These are phyloP conservation scores for Tachysurus fulvidraco DNA, from an alignment of 2,113 vertebrate species.

Conservation along the genomic window DNA sequence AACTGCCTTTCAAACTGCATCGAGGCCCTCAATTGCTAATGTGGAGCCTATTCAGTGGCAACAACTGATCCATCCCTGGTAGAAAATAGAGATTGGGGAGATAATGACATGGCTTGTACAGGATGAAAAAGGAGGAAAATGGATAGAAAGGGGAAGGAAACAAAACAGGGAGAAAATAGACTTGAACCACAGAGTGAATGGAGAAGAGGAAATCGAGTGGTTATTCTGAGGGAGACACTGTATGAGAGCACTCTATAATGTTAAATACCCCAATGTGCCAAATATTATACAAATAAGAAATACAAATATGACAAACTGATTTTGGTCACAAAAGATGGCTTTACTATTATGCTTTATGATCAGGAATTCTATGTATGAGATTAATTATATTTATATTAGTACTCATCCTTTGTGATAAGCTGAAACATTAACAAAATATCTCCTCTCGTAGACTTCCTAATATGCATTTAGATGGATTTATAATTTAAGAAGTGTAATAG, in stretches of 20 bases:
- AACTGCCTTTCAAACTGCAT: constrained; percentile 55
- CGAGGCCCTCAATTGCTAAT: constrained; percentile 32
- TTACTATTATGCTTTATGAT: neutral
- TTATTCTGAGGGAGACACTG: constrained; percentile 38
- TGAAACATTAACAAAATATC: neutral
- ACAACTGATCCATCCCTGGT: constrained; percentile 15
- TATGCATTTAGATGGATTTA: neutral
- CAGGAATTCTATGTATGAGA: neutral
- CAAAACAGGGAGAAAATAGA: constrained; percentile 29
- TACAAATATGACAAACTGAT: neutral
- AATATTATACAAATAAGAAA: constrained; percentile 37
- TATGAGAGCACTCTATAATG: constrained; percentile 42
- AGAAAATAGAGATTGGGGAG: constrained; percentile 27
- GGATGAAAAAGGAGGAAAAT: neutral
- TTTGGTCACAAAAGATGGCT: neutral
- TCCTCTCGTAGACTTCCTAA: neutral
- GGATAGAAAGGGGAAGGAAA: constrained; percentile 7
- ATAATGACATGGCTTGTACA: constrained; percentile 24
- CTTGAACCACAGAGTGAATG: neutral
- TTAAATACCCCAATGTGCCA: constrained; percentile 46
- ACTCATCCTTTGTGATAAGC: neutral
- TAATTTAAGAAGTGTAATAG: neutral
- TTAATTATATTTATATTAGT: neutral
- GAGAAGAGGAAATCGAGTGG: constrained; percentile 1
- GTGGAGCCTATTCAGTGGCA: constrained; percentile 31